phyloP scores from a whole-genome alignment of 2,797 vertebrate species.

The Austrolebias charrua region DNA sequence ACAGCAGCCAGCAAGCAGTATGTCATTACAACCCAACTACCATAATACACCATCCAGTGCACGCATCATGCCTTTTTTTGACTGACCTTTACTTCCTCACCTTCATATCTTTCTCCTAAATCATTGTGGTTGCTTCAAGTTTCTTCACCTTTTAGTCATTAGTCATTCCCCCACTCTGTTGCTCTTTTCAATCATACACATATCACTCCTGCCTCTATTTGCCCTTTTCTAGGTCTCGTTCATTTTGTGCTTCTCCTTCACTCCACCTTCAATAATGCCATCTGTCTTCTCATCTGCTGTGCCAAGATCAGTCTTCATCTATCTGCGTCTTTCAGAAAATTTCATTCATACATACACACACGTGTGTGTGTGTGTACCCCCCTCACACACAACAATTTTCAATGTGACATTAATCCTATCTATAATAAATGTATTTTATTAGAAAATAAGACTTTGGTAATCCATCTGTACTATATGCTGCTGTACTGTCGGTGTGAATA shows the following conservation, averaged over 20 bases:
- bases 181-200: conserved; percentile 53
- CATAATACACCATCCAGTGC: conserved; percentile 9
- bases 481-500: no score
- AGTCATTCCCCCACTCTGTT: conserved; percentile 56
- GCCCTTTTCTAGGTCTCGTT: conserved; percentile 56
- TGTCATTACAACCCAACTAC: conserved; percentile 1
- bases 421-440: no score
- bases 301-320: conserved; percentile 57
- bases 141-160: conserved; percentile 57
- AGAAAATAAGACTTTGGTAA: no score
- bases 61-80: conserved; percentile 20
- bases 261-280: conserved; percentile 53
- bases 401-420: conserved; percentile 15
- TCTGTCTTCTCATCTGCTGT: conserved; percentile 56
- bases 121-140: conserved; percentile 42
- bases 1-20: conserved; percentile 12
- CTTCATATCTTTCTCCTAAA: conserved; percentile 42
- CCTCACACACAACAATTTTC: conserved; percentile 2
- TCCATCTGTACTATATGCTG: no score
- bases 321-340: conserved; percentile 43
- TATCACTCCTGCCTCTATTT: conserved; percentile 59
- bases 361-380: no score
- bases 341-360: no score
- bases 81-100: conserved; percentile 32
- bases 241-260: conserved; percentile 58